Percentiles rank a stretch among this genome's conserved stretches.
These are phyloP conservation scores for Lichenostomus cassidix DNA, from an alignment of 2,113 vertebrate genomes.

Conservation along the genomic window DNA sequence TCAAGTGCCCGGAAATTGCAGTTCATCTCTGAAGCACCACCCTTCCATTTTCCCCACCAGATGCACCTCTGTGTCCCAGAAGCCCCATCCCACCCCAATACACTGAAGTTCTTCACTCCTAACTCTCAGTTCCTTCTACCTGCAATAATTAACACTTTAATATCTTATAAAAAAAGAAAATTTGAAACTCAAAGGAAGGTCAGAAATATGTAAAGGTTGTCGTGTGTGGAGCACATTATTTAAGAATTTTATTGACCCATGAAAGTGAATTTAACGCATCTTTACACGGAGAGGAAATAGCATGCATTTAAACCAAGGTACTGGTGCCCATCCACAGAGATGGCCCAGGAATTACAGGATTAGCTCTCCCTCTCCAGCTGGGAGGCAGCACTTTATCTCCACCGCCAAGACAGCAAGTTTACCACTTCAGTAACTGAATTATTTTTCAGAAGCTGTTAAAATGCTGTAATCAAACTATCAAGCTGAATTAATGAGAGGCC, in stretches of 20 bases:
- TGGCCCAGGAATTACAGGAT: not conserved
- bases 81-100: not conserved
- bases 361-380: not conserved
- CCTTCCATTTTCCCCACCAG: not conserved
- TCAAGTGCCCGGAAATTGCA: not conserved
- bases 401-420: conserved; percentile 28
- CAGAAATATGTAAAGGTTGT: not conserved
- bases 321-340: not conserved
- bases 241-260: not conserved
- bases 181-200: not conserved
- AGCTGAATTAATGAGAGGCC: conserved; percentile 4
- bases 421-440: conserved; percentile 27
- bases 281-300: not conserved
- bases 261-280: not conserved
- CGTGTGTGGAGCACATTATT: fast-evolving
- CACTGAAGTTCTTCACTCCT: not conserved
- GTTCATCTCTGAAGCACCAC: not conserved
- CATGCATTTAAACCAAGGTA: not conserved
- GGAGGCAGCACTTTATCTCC: conserved; percentile 8
- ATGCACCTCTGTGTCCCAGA: not conserved
- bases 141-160: not conserved
- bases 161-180: not conserved
- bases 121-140: not conserved
- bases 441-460: conserved; percentile 42
- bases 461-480: conserved; percentile 50